A percentile compares a stretch with the other conserved stretches of the same genome.
phyloP scores from a whole-genome alignment of 2,797 vertebrate species.

The Eulemur albifrons region DNA sequence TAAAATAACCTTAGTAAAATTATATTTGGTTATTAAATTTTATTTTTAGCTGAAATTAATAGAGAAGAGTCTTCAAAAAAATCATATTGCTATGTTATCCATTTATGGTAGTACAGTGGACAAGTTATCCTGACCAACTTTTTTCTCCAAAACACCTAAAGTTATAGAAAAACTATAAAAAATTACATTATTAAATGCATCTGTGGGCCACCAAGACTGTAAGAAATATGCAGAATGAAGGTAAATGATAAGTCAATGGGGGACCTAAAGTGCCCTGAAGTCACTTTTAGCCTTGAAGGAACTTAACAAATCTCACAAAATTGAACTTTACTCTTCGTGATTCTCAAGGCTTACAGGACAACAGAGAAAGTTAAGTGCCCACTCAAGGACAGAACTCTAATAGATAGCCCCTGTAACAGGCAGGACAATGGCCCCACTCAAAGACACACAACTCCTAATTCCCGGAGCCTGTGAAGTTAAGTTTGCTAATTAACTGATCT shows the following conservation, averaged over 20 bases:
- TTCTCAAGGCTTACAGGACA: not conserved
- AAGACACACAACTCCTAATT: not conserved
- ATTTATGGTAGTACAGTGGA: not conserved
- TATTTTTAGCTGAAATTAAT: not conserved
- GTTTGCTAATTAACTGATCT: not conserved
- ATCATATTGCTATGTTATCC: fast-evolving
- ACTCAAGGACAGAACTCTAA: not conserved
- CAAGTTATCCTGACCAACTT: not conserved
- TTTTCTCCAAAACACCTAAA: not conserved
- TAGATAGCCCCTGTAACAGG: not conserved
- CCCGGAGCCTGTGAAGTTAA: not conserved
- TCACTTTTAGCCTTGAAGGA: not conserved
- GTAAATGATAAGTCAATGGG: not conserved
- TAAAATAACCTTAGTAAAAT: not conserved
- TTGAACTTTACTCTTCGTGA: not conserved
- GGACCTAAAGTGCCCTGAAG: not conserved
- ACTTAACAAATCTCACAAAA: not conserved
- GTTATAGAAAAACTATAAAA: not conserved
- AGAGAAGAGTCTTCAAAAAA: not conserved
- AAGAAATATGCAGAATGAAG: not conserved
- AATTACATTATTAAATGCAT: not conserved
- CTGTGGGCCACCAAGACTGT: not conserved
- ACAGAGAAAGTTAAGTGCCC: not conserved
- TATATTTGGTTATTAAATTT: not conserved
- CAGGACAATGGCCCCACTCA: not conserved